A percentile compares a stretch with the other conserved stretches of the same genome.
phyloP scores from a whole-genome alignment of 23 tunicate genomes.

The Aplidium turbinatum region DNA sequence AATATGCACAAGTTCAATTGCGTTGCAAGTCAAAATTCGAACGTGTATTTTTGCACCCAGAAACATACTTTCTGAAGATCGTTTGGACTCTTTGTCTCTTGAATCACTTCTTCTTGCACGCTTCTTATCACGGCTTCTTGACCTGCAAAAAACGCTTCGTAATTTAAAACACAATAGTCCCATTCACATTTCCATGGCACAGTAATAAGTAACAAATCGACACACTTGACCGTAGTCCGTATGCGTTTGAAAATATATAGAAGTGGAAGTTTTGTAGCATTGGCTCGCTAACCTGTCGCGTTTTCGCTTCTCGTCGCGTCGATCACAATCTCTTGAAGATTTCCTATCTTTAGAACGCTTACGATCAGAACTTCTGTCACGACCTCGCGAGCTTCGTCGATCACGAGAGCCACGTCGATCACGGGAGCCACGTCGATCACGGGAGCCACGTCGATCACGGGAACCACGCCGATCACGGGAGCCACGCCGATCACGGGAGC shows the following conservation, averaged over 20 bases:
- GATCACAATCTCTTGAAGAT: slow-evolving; percentile 28
- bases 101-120: slow-evolving; percentile 53
- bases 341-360: slow-evolving; percentile 32
- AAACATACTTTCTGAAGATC: no score
- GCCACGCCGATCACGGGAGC: slow-evolving; percentile 66
- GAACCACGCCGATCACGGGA: slow-evolving; percentile 36
- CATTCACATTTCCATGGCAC: background rate
- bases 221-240: background rate
- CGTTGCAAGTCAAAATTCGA: no score
- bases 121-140: slow-evolving; percentile 43
- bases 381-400: slow-evolving; percentile 68
- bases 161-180: background rate
- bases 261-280: background rate
- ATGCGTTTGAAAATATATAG: background rate
- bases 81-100: slow-evolving; percentile 18
- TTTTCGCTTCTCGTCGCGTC: slow-evolving; percentile 49
- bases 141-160: slow-evolving; percentile 15
- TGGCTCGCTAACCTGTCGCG: slow-evolving; percentile 30
- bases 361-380: slow-evolving; percentile 53
- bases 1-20: no score
- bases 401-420: slow-evolving; percentile 50
- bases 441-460: slow-evolving; percentile 28
- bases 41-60: no score
- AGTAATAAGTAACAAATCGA: background rate
- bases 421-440: slow-evolving; percentile 58